phyloP scores from a whole-genome alignment of 2,888 invertebrate species.

The Apeira syringaria region DNA sequence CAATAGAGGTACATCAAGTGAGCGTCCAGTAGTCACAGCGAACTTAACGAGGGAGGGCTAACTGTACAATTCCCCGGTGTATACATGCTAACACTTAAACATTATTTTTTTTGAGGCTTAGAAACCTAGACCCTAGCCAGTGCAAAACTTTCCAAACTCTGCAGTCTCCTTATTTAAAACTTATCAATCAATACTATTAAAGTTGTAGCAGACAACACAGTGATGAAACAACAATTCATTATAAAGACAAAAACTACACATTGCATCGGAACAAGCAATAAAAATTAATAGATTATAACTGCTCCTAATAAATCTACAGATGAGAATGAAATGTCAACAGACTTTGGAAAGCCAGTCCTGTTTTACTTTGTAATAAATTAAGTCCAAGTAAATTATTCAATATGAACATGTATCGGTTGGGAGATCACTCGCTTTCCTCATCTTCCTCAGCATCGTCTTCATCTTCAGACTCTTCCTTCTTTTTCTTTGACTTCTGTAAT shows the following conservation, averaged over 20 bases:
- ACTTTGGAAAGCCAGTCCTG: constrained; percentile 80
- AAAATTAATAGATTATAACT: constrained; percentile 33
- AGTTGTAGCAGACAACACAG: constrained; percentile 55
- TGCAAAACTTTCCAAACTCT: constrained; percentile 81
- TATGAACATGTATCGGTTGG: constrained; percentile 75
- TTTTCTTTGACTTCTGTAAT: constrained; percentile 77
- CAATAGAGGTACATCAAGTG: constrained; percentile 68
- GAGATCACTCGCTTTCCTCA: constrained; percentile 87
- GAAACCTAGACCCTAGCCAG: constrained; percentile 77
- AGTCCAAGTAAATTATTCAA: constrained; percentile 82
- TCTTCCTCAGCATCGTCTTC: constrained; percentile 83
- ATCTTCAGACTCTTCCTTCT: constrained; percentile 86
- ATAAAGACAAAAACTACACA: constrained; percentile 50
- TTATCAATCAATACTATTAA: constrained; percentile 58
- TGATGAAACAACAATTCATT: constrained; percentile 62
- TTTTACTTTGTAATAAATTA: constrained; percentile 83
- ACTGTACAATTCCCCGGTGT: constrained; percentile 82
- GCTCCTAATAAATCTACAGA: too few species aligned
- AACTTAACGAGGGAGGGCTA: constrained; percentile 83
- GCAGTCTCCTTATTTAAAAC: constrained; percentile 57
- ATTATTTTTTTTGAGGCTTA: constrained; percentile 78
- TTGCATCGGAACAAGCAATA: constrained; percentile 39
- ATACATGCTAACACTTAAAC: constrained; percentile 83
- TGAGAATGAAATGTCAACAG: constrained; percentile 58
- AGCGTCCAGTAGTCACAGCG: constrained; percentile 80